These are phyloP conservation scores for Helostoma temminkii DNA, from an alignment of 2,797 vertebrate species.

Conservation along the genomic window DNA sequence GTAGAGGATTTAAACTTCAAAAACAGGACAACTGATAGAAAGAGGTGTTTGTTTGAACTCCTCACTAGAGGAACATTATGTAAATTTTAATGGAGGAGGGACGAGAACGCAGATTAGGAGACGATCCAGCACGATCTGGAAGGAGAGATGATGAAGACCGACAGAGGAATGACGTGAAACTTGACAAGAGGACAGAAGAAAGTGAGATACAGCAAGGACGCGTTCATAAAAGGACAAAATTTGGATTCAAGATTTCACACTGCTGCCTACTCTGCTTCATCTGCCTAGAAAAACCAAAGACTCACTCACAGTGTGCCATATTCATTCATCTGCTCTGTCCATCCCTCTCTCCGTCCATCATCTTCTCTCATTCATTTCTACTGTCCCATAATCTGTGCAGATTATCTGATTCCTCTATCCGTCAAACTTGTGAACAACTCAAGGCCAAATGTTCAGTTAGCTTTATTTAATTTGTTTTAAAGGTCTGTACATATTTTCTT, in stretches of 20 bases:
- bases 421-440: slow-evolving; percentile 73
- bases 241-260: slow-evolving; percentile 34
- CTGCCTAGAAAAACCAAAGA: slow-evolving; percentile 64
- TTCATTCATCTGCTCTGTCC: slow-evolving; percentile 49
- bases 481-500: slow-evolving; percentile 84
- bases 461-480: slow-evolving; percentile 82
- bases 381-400: slow-evolving; percentile 54
- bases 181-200: not conserved
- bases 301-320: slow-evolving; percentile 70
- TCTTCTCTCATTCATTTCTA: slow-evolving; percentile 46
- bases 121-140: slow-evolving; percentile 29
- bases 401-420: slow-evolving; percentile 22
- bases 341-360: slow-evolving; percentile 26
- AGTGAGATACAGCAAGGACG: not conserved
- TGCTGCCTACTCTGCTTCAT: slow-evolving; percentile 27
- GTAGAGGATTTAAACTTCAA: slow-evolving; percentile 28
- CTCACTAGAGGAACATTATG: not conserved
- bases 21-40: too few relatives aligned
- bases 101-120: slow-evolving; percentile 14
- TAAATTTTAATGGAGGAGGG: slow-evolving; percentile 22
- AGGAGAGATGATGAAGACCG: slow-evolving; percentile 23
- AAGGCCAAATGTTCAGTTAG: slow-evolving; percentile 62
- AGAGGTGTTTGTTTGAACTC: too few relatives aligned
- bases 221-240: slow-evolving; percentile 14
- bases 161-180: slow-evolving; percentile 15